phyloP scores from a whole-genome alignment of 2,888 invertebrate species.

The Malacosoma neustria region DNA sequence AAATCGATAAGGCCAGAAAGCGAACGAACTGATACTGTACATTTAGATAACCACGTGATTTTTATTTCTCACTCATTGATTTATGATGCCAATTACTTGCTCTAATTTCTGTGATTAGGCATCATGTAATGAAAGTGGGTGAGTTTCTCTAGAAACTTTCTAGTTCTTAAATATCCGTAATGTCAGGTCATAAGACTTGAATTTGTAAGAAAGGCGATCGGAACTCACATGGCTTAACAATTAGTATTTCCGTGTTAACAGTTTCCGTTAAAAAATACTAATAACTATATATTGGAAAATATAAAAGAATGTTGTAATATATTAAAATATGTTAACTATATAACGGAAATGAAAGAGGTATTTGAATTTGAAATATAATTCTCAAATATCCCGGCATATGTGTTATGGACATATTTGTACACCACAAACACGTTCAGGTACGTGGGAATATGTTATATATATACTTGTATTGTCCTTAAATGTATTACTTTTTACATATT shows the following conservation, averaged over 20 bases:
- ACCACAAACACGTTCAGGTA: no score
- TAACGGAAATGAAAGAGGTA: no score
- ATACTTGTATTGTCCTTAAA: no score
- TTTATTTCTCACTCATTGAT: background rate
- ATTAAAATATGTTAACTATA: no score
- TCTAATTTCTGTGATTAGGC: background rate
- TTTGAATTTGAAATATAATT: no score
- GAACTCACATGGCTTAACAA: background rate
- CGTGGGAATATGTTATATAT: no score
- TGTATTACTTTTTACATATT: no score
- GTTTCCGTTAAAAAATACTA: background rate
- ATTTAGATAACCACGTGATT: background rate
- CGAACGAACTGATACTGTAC: background rate
- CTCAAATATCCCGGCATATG: no score
- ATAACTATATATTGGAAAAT: no score
- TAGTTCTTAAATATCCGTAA: background rate
- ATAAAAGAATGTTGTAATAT: no score
- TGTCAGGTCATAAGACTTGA: background rate
- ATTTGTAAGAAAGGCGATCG: background rate
- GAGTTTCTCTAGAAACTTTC: background rate
- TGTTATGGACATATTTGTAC: no score
- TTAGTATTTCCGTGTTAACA: background rate
- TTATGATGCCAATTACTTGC: background rate
- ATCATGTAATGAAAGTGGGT: background rate
- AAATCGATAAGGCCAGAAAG: constrained; percentile 1